These are phyloP conservation scores for Perognathus longimembris DNA, from an alignment of 2,113 vertebrate species.

Conservation along the genomic window DNA sequence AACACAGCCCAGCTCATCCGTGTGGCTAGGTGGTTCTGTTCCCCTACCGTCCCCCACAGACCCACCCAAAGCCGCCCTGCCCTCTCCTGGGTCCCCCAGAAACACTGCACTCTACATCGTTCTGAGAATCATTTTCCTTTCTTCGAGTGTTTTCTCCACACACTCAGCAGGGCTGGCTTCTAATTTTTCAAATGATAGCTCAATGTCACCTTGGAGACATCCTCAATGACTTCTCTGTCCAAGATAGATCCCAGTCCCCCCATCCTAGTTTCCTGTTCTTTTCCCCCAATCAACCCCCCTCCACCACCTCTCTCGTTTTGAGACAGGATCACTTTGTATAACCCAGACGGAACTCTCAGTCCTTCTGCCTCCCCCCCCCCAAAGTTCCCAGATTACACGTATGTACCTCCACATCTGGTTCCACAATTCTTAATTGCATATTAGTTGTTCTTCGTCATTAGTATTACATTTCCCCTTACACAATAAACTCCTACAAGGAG, in stretches of 20 bases:
- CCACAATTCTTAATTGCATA: not conserved
- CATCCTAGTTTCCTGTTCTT: not conserved
- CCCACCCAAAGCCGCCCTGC: not conserved
- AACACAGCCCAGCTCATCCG: fast-evolving
- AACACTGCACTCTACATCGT: not conserved
- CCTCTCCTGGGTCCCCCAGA: not conserved
- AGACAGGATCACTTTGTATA: not conserved
- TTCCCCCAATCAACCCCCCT: not conserved
- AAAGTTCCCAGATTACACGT: not conserved
- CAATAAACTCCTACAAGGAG: not conserved
- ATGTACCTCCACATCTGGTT: not conserved
- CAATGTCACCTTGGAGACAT: not conserved
- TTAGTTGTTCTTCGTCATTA: not conserved
- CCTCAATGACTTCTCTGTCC: not conserved
- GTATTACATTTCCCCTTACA: not conserved
- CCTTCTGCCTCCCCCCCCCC: not conserved
- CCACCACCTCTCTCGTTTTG: not conserved
- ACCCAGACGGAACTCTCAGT: not conserved
- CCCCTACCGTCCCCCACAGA: not conserved
- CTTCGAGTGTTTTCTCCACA: not conserved
- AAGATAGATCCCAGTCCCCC: not conserved
- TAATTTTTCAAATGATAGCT: not conserved
- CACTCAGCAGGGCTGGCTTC: not conserved
- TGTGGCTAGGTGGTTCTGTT: no score
- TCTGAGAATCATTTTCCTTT: not conserved